phyloP scores from a whole-genome alignment of 2,113 vertebrate genomes.

The Bubalus kerabau region DNA sequence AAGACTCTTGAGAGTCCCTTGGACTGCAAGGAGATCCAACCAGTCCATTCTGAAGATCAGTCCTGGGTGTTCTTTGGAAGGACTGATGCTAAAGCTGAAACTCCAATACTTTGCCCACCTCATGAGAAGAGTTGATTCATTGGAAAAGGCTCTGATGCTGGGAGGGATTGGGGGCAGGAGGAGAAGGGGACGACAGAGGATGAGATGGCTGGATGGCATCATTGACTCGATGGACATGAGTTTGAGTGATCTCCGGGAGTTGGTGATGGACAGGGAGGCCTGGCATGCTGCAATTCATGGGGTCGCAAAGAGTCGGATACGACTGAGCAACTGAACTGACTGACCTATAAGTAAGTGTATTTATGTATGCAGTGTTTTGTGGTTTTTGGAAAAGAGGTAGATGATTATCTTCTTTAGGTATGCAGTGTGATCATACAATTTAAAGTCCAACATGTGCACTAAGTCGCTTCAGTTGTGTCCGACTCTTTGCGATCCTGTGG shows the following conservation, averaged over 20 bases:
- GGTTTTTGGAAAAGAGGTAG: neutral
- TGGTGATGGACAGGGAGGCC: neutral
- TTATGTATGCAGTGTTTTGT: neutral
- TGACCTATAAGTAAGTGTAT: neutral
- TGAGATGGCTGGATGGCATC: neutral
- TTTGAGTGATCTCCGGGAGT: neutral
- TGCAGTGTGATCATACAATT: neutral
- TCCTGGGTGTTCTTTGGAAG: too few species aligned
- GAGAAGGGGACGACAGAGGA: neutral
- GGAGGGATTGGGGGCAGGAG: too few species aligned
- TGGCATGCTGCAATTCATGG: neutral
- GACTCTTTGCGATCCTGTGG: neutral
- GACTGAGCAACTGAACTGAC: neutral
- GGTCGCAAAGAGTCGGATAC: fast-evolving
- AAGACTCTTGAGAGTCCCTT: too few species aligned
- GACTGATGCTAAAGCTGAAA: too few species aligned
- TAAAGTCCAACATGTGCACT: neutral
- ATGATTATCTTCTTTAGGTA: neutral
- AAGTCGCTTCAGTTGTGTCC: neutral
- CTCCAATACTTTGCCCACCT: too few species aligned
- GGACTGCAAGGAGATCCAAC: too few species aligned
- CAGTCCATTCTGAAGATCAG: too few species aligned
- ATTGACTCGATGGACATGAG: neutral
- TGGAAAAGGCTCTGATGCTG: too few species aligned
- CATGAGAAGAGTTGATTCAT: too few species aligned